A percentile compares a stretch with the other conserved stretches of the same genome.
Conservation (phyloP, 2,888 invertebrate species). For the Dysmachus trigonus region DNA sequence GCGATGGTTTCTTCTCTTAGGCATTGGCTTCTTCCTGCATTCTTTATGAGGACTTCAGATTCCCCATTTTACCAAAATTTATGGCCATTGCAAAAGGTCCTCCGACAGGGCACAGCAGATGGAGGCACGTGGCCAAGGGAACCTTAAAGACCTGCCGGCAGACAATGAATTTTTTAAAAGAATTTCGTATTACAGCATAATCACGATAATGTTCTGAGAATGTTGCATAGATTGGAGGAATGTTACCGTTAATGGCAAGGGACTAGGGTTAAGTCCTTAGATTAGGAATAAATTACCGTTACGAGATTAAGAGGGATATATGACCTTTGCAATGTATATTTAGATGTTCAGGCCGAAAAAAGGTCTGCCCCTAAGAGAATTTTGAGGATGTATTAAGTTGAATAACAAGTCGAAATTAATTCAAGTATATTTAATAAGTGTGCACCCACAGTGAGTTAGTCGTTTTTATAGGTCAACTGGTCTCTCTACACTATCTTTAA, state of each 20-base stretch:
- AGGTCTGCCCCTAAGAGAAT: not conserved
- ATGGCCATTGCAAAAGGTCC: not conserved
- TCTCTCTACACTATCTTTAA: too few species aligned
- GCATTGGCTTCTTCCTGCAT: not conserved
- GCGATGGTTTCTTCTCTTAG: not conserved
- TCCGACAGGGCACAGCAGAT: not conserved
- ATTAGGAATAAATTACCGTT: not conserved
- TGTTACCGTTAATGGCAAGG: not conserved
- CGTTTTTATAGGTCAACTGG: not conserved
- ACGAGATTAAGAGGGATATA: not conserved
- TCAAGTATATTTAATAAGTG: not conserved
- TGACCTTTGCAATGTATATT: not conserved
- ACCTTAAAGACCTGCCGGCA: not conserved
- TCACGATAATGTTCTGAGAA: not conserved
- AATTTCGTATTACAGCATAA: not conserved
- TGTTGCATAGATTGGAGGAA: not conserved
- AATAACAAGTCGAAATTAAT: not conserved
- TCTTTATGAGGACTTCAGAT: not conserved
- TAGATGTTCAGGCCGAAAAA: not conserved
- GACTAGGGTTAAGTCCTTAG: not conserved
- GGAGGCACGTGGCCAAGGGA: not conserved
- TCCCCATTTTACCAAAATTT: not conserved
- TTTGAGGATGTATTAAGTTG: not conserved
- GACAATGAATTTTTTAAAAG: not conserved
- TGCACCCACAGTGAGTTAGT: not conserved